phyloP scores from a whole-genome alignment of 2,888 invertebrate species.

The Oscheius myriophilus region DNA sequence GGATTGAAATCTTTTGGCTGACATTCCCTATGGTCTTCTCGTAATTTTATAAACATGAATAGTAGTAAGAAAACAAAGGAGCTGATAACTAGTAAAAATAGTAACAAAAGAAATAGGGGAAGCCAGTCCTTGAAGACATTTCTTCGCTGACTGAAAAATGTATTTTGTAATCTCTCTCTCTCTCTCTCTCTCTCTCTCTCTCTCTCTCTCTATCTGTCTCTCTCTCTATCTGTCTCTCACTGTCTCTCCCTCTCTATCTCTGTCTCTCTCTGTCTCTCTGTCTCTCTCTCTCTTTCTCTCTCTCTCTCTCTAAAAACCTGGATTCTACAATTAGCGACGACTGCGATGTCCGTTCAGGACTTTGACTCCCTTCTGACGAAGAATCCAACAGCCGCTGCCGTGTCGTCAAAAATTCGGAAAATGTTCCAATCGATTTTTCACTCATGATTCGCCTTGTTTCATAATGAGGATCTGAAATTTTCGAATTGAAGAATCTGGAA shows the following conservation, averaged over 20 bases:
- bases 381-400: slow-evolving; percentile 18
- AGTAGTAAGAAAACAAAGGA: slow-evolving; percentile 12
- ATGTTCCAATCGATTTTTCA: slow-evolving; percentile 1
- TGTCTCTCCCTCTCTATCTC: too few species aligned
- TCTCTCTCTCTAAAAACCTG: neutral
- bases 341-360: slow-evolving; percentile 17
- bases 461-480: neutral
- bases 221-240: neutral
- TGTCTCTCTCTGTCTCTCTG: neutral
- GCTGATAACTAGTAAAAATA: neutral
- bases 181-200: neutral
- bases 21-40: slow-evolving; percentile 15
- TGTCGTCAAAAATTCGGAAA: slow-evolving; percentile 8
- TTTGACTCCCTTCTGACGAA: slow-evolving; percentile 17
- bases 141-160: neutral
- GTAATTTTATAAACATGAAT: slow-evolving; percentile 10
- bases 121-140: slow-evolving; percentile 6
- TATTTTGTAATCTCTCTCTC: neutral
- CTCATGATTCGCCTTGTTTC: slow-evolving; percentile 9
- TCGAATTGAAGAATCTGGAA: neutral
- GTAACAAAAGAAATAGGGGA: neutral
- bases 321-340: slow-evolving; percentile 3
- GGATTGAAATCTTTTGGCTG: slow-evolving; percentile 6
- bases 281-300: too few species aligned
- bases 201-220: too few species aligned